Conservation (phyloP, 2,888 invertebrate species). For the Heteromyza rotundicornis region DNA sequence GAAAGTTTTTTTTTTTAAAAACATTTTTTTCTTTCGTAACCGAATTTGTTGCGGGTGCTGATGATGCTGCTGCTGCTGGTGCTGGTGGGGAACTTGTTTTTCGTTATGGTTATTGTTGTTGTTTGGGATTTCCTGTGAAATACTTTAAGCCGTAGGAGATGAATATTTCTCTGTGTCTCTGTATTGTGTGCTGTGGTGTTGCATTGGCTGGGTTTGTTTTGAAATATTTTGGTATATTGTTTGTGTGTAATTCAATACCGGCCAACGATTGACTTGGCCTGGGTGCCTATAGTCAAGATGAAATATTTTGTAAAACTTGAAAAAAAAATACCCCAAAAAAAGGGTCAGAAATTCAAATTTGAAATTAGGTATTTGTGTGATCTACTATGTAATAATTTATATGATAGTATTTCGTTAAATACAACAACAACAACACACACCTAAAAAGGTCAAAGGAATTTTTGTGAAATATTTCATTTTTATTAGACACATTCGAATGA, state of each 20-base stretch:
- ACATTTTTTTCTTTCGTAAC: background rate
- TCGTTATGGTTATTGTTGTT: conserved; percentile 32
- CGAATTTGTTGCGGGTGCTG: background rate
- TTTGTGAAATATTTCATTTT: conserved; percentile 52
- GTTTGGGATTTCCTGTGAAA: conserved; percentile 54
- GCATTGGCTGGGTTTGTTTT: too few relatives aligned
- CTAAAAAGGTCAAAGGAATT: conserved; percentile 18
- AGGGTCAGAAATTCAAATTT: conserved; percentile 3
- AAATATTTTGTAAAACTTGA: conserved; percentile 13
- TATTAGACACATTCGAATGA: conserved; percentile 42
- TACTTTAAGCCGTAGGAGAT: conserved; percentile 47
- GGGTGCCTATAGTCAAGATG: too few relatives aligned
- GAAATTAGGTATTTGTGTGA: background rate
- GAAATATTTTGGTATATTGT: conserved; percentile 46
- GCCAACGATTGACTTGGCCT: conserved; percentile 32
- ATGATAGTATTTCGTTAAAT: background rate
- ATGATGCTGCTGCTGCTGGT: conserved; percentile 3
- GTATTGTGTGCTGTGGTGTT: conserved; percentile 16
- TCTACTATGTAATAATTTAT: too few relatives aligned
- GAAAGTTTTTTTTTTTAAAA: too few relatives aligned
- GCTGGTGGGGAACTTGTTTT: background rate
- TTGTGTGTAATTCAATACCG: conserved; percentile 50
- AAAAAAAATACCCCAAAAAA: conserved; percentile 10
- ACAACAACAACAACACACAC: background rate
- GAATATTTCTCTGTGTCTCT: conserved; percentile 15